Evolutionary conservation across 2,113 vertebrate species (phyloP), one percentile per base, ranked within the genome.

Genomic region (Cinclus cinclus): DNA sequence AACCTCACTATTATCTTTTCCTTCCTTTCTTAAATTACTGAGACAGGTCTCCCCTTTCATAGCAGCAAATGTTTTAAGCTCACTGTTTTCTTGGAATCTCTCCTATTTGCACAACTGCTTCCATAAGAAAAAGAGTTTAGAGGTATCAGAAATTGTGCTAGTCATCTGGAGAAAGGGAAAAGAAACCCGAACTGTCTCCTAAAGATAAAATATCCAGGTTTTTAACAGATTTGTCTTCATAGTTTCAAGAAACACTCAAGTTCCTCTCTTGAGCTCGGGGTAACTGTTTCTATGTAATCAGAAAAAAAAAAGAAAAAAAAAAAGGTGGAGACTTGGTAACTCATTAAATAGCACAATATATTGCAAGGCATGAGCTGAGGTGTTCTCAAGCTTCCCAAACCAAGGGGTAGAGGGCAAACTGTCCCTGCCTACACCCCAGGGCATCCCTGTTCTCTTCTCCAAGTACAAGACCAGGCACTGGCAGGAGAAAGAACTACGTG

Each of bases 401-500:
- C 22, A 70, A 77, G 73, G 47, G 58, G 49, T 60, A 67, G 31
- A 55, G 53, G 74, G 39, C 64, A 83, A 90, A 74, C 15, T 56
- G 83, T 63, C 59, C 87, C 67, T 87, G 83, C 52, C 71, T 83
- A 37, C 73, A 33, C 64, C 52, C 37, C 83, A 63, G 60, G 87
- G 65, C 63, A 89, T 41, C 53, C 19, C 56, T 71, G 83, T 83
- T 89, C 73, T 42, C 80, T 83, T 91, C 44, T 60, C 60, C 21
- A 9, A 95, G 80, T 14, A 44, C n/a, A 64, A 92, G 81, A 65
- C 63, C 79, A 82, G 81, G 62, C 52, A 47, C 73, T 84, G 89
- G 89, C 93, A 95, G 86, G 63, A 81, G 47, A 60, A 37, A 41
- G 55, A 85, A 78, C 60, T 95, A 95, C 90, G 68, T 95, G 95